Conservation (phyloP, 2,888 invertebrate species). For the Morpho deidamia region DNA sequence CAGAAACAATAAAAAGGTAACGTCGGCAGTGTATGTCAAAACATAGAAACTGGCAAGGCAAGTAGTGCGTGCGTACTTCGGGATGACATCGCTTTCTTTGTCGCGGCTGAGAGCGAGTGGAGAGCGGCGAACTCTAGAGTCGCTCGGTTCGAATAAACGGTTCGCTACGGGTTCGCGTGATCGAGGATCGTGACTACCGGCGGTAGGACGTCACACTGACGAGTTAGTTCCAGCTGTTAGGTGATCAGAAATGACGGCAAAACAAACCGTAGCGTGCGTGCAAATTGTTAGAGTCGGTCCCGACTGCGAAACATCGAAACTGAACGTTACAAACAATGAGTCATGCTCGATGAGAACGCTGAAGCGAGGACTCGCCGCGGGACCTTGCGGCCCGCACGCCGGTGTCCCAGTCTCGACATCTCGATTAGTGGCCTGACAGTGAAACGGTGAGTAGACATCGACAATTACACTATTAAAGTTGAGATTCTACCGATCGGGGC, state of each 20-base stretch:
- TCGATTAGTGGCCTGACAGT: no score
- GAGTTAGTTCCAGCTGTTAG: constrained; percentile 70
- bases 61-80: constrained; percentile 71
- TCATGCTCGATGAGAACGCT: constrained; percentile 64
- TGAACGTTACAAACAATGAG: constrained; percentile 47
- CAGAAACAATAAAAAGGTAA: constrained; percentile 62
- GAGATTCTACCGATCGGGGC: constrained; percentile 38
- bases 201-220: constrained; percentile 40
- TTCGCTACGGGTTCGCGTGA: no score
- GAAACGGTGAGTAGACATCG: no score
- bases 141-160: no score
- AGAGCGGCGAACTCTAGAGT: not conserved
- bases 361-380: constrained; percentile 35
- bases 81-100: constrained; percentile 9
- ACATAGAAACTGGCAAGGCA: constrained; percentile 77
- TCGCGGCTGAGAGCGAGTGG: no score
- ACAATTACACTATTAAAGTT: no score
- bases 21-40: constrained; percentile 68
- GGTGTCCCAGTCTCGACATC: constrained; percentile 30
- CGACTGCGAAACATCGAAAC: constrained; percentile 43
- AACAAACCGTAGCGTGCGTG: constrained; percentile 32
- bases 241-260: constrained; percentile 37
- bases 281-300: constrained; percentile 55
- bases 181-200: constrained; percentile 19
- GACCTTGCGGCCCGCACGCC: constrained; percentile 39